Evolutionary conservation across 1,140 invertebrate genomes (phyloP), one percentile per base, ranked within the genome.

Genomic region (Pogonomyrmex californicus): DNA sequence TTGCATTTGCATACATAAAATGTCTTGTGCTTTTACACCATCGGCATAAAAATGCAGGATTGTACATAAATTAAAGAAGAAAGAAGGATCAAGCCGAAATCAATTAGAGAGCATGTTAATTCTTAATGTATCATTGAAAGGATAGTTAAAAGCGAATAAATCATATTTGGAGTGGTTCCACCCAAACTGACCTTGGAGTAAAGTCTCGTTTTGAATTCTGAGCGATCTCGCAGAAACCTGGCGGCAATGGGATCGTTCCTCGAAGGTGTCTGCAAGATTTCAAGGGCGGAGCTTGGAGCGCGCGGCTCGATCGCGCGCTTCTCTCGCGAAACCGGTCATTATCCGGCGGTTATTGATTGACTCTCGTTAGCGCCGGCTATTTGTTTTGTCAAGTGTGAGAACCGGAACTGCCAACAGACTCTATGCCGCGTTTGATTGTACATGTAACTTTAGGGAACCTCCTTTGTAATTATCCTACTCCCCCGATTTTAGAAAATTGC

Each of bases 281-380:
- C 89, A 91, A 91, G 87, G 92, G 93, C 93, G 93, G 93, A 91
- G 93, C 90, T 92, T 44, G 68, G 63, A 65, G 70, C 66, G 86
- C 86, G 66, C 79, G 63, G 86, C 90, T 89, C 90, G 88, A 92
- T 93, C 90, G 87, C 86, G 87, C 86, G 86, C 86, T 92, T 90
- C 87, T 87, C 54, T 62, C 85, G 89, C 88, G 87, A 92, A 93
- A 91, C 93, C 92, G 91, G 88, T 94, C 88, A 91, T 94, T 94
- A 93, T 90, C 90, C 87, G 68, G 38, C 86, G 89, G 88, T 94
- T 94, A 94, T 93, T 92, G 93, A 94, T 94, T 92, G 91, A 88
- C 88, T 88, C 91, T 93, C 92, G 92, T 93, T 93, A 92, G 87
- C 82, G 87, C 68, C 76, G 63, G 87, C 77, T 92, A 88, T 91